These are phyloP conservation scores for Plagodis dolabraria DNA, from an alignment of 2,888 invertebrate genomes.

Conservation along the genomic window DNA sequence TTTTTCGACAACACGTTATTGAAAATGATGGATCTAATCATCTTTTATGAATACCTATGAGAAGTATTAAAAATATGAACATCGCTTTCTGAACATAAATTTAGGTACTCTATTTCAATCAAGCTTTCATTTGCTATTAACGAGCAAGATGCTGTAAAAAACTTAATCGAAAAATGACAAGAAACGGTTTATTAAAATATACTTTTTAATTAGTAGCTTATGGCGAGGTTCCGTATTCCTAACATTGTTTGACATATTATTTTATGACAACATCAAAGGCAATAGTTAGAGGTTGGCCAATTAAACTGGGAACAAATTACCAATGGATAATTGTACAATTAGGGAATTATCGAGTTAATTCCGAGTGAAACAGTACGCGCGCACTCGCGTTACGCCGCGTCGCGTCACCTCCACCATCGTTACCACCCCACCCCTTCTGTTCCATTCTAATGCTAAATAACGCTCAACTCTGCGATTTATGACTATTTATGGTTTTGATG, in stretches of 20 bases:
- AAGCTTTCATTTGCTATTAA: background rate
- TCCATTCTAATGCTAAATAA: conserved; percentile 76
- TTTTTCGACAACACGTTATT: conserved; percentile 78
- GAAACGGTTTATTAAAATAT: background rate
- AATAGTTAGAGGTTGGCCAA: conserved; percentile 48
- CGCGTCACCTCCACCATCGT: conserved; percentile 29
- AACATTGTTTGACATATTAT: conserved; percentile 8
- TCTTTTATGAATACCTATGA: conserved; percentile 24
- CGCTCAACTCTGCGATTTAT: conserved; percentile 37
- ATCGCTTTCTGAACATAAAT: too few relatives aligned
- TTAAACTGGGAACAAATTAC: conserved; percentile 69
- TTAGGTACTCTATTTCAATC: background rate
- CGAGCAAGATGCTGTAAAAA: too few relatives aligned
- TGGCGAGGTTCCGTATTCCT: background rate
- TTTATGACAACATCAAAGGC: conserved; percentile 27
- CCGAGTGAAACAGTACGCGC: conserved; percentile 73
- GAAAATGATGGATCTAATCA: conserved; percentile 65
- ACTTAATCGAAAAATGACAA: too few relatives aligned
- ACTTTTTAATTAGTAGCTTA: background rate
- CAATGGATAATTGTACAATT: conserved; percentile 78
- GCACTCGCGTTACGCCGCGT: conserved; percentile 38
- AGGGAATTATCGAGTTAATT: conserved; percentile 81
- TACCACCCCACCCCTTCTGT: conserved; percentile 22
- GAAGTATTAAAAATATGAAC: background rate
- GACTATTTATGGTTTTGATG: conserved; percentile 57